Conservation (phyloP, 2,113 vertebrate genomes). For the Callocephalon fimbriatum region DNA sequence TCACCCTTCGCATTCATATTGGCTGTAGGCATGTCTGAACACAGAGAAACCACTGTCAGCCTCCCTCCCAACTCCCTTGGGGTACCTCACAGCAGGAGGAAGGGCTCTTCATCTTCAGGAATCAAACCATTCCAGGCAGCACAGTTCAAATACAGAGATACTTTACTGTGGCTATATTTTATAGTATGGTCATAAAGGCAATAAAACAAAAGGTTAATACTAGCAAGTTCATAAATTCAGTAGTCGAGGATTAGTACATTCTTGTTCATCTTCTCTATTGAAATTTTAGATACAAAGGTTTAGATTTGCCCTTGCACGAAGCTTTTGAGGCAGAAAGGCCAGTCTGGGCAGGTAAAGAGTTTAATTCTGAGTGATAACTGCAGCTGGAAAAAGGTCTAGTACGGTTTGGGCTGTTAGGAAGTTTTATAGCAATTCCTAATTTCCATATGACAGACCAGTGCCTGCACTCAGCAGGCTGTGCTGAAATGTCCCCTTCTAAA, state of each 20-base stretch:
- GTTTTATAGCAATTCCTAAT: not conserved
- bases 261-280: not conserved
- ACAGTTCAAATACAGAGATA: not conserved
- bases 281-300: not conserved
- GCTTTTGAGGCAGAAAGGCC: not conserved
- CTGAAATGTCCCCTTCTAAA: not conserved
- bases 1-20: not conserved
- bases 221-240: constrained; percentile 42
- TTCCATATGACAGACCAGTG: not conserved
- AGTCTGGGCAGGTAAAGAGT: not conserved
- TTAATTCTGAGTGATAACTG: not conserved
- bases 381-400: not conserved
- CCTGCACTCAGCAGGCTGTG: not conserved
- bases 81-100: not conserved
- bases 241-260: not conserved
- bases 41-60: not conserved
- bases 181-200: not conserved
- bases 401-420: not conserved
- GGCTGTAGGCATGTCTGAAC: not conserved
- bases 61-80: not conserved
- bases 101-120: not conserved
- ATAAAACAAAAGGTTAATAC: constrained; percentile 54
- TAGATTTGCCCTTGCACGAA: not conserved
- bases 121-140: not conserved
- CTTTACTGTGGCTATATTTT: not conserved